phyloP scores from a whole-genome alignment of 2,888 invertebrate genomes.

The Tetheella fluctuosa region DNA sequence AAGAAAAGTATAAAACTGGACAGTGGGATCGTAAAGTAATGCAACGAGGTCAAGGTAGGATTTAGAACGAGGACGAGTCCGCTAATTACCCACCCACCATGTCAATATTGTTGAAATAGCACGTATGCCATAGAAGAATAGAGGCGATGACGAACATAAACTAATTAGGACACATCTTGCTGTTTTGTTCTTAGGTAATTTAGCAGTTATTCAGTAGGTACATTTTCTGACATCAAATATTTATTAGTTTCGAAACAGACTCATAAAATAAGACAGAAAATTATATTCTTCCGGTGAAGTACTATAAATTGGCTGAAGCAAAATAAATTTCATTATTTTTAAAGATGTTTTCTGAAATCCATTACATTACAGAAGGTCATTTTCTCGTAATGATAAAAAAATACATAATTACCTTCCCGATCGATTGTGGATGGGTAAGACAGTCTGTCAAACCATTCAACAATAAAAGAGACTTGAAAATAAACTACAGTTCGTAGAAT shows the following conservation, averaged over 20 bases:
- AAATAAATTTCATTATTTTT: background rate
- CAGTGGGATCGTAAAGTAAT: slow-evolving; percentile 66
- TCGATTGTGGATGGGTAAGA: background rate
- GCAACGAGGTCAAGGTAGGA: slow-evolving; percentile 78
- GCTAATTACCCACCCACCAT: slow-evolving; percentile 71
- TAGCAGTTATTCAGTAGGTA: background rate
- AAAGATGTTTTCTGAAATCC: background rate
- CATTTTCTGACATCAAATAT: slow-evolving; percentile 1
- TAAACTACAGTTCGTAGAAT: slow-evolving; percentile 3
- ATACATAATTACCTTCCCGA: background rate
- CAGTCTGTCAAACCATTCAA: background rate
- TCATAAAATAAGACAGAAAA: slow-evolving; percentile 2
- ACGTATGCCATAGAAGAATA: slow-evolving; percentile 49
- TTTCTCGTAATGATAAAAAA: background rate
- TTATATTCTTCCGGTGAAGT: background rate
- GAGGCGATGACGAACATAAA: slow-evolving; percentile 42
- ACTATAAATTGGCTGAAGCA: background rate
- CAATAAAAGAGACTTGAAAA: background rate
- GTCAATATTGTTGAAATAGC: slow-evolving; percentile 49
- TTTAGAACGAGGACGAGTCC: slow-evolving; percentile 71
- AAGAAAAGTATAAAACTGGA: slow-evolving; percentile 69
- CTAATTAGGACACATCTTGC: slow-evolving; percentile 34
- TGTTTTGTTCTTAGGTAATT: background rate
- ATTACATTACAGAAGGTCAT: background rate
- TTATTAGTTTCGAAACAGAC: slow-evolving; percentile 12